A percentile compares a stretch with the other conserved stretches of the same genome.
Conservation (phyloP, 2,797 vertebrate species). For the Myotis daubentonii region DNA sequence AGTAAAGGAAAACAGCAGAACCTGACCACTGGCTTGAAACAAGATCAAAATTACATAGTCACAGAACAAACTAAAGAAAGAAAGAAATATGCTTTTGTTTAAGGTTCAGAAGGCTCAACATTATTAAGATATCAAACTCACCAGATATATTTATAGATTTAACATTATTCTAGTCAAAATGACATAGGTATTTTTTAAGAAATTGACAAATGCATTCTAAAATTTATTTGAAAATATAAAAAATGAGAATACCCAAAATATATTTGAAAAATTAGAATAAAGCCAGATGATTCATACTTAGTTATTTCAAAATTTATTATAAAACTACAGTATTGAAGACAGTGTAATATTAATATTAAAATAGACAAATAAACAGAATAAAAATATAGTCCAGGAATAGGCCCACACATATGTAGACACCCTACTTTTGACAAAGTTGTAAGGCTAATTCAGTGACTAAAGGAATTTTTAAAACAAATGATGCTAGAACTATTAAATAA, state of each 20-base stretch:
- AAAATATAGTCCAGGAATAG: background rate
- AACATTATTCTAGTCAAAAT: background rate
- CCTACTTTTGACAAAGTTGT: background rate
- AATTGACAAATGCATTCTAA: background rate
- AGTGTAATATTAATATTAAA: background rate
- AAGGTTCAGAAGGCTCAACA: background rate
- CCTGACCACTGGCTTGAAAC: background rate
- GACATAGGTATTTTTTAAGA: background rate
- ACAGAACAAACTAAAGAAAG: background rate
- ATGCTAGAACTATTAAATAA: background rate
- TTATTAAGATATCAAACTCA: background rate
- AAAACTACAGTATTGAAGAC: background rate
- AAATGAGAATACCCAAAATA: background rate
- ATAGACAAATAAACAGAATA: background rate
- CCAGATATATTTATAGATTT: background rate
- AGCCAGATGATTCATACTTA: background rate
- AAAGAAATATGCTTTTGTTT: background rate
- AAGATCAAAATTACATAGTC: background rate
- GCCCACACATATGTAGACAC: background rate
- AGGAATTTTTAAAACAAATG: background rate
- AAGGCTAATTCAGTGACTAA: background rate
- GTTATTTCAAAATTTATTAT: background rate
- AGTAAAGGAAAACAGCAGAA: background rate
- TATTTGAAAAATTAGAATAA: background rate
- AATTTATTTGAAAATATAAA: background rate